Conservation (phyloP, 1,140 invertebrate species). For the Drepana arcuata region DNA sequence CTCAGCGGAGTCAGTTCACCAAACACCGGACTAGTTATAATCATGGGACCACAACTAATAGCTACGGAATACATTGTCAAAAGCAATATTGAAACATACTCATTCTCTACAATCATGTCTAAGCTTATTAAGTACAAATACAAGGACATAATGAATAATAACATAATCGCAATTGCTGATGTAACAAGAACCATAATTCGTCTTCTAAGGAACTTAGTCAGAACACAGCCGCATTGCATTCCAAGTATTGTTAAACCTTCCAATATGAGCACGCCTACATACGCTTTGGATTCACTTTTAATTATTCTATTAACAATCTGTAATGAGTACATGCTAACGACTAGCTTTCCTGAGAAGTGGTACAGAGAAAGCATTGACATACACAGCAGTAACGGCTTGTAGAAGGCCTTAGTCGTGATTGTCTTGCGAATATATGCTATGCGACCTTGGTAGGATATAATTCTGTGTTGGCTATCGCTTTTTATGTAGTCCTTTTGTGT, state of each 20-base stretch:
- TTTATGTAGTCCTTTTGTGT: constrained; percentile 12
- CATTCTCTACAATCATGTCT: constrained; percentile 15
- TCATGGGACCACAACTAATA: constrained; percentile 15
- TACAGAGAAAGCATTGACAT: constrained; percentile 15
- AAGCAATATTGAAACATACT: constrained; percentile 12
- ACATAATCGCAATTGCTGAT: constrained; percentile 9
- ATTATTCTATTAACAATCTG: constrained; percentile 27
- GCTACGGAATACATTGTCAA: constrained; percentile 13
- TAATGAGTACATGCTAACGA: constrained; percentile 23
- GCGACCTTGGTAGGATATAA: neutral
- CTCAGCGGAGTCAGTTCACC: constrained; percentile 14
- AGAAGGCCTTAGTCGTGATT: constrained; percentile 6
- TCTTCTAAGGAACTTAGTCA: constrained; percentile 16
- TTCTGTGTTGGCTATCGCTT: too few species aligned
- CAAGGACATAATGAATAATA: constrained; percentile 19
- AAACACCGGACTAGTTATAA: constrained; percentile 7
- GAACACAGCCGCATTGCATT: constrained; percentile 19
- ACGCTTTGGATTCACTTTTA: constrained; percentile 11
- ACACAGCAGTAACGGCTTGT: constrained; percentile 11
- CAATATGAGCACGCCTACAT: constrained; percentile 22
- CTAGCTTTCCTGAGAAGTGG: constrained; percentile 28
- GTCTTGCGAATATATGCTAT: neutral
- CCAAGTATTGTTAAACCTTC: constrained; percentile 22
- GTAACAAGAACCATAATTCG: constrained; percentile 13
- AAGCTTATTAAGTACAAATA: constrained; percentile 23